phyloP scores from a whole-genome alignment of 2,113 vertebrate species.

The Cygnus buccinator region DNA sequence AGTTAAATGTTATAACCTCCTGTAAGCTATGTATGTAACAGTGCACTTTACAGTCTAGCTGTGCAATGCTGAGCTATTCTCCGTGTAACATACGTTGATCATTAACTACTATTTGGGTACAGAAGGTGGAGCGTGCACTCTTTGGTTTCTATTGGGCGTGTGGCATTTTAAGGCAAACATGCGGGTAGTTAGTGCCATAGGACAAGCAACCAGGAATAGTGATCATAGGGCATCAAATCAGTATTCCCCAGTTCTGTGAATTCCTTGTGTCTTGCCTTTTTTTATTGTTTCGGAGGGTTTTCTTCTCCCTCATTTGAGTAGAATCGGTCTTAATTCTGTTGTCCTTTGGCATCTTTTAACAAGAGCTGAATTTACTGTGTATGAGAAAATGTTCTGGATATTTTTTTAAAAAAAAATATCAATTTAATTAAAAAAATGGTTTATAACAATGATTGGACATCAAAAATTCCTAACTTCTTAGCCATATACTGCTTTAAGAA shows the following conservation, averaged over 20 bases:
- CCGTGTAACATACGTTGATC: background rate
- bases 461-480: background rate
- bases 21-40: background rate
- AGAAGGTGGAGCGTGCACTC: conserved; percentile 17
- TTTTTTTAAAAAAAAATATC: background rate
- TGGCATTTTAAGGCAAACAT: background rate
- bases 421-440: no score
- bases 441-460: background rate
- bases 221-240: background rate
- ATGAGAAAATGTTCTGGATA: background rate
- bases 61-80: background rate
- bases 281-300: background rate
- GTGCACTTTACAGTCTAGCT: background rate
- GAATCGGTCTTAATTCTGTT: background rate
- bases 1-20: conserved; percentile 13
- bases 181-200: background rate
- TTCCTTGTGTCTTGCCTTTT: background rate
- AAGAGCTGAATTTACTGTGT: background rate
- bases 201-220: background rate
- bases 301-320: background rate
- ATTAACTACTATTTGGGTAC: conserved; percentile 38
- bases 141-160: conserved; percentile 5
- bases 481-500: background rate
- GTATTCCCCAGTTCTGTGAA: background rate
- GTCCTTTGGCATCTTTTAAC: background rate